Conservation (phyloP, 2,888 invertebrate genomes). For the Hyposoter didymator region DNA sequence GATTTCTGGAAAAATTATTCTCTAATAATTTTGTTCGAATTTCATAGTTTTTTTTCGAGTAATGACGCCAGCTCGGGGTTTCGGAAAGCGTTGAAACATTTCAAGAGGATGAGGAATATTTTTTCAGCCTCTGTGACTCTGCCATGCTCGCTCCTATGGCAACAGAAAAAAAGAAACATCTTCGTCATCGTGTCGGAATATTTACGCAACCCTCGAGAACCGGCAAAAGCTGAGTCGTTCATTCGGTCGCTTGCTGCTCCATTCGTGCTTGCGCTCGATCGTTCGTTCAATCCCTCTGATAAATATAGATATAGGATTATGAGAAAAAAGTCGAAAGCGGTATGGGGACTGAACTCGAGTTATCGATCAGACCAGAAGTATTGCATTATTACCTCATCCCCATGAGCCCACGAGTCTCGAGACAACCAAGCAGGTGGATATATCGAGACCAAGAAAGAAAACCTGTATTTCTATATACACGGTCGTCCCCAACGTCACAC, state of each 20-base stretch:
- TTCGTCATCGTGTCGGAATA: constrained; percentile 55
- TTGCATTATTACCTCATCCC: constrained; percentile 61
- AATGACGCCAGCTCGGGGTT: no score
- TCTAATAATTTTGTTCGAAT: no score
- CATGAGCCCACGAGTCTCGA: constrained; percentile 40
- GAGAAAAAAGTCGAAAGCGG: background rate
- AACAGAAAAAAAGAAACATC: constrained; percentile 32
- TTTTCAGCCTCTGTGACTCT: constrained; percentile 6
- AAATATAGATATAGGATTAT: background rate
- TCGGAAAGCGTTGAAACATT: no score
- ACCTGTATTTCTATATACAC: constrained; percentile 32
- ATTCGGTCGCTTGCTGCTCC: constrained; percentile 57
- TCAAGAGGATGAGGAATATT: no score
- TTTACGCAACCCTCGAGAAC: constrained; percentile 60
- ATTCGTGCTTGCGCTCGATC: constrained; percentile 43
- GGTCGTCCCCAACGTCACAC: background rate
- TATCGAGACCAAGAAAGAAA: constrained; percentile 25
- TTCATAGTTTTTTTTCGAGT: background rate
- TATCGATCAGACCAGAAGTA: constrained; percentile 64
- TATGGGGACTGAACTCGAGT: constrained; percentile 46
- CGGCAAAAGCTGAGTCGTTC: constrained; percentile 46
- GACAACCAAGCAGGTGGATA: constrained; percentile 32
- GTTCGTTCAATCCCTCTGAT: constrained; percentile 36
- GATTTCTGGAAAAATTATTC: background rate
- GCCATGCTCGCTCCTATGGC: background rate